Percentiles rank a stretch among this genome's conserved stretches.
These are phyloP conservation scores for Phylloscopus trochilus DNA, from an alignment of 2,113 vertebrate species.

Conservation along the genomic window DNA sequence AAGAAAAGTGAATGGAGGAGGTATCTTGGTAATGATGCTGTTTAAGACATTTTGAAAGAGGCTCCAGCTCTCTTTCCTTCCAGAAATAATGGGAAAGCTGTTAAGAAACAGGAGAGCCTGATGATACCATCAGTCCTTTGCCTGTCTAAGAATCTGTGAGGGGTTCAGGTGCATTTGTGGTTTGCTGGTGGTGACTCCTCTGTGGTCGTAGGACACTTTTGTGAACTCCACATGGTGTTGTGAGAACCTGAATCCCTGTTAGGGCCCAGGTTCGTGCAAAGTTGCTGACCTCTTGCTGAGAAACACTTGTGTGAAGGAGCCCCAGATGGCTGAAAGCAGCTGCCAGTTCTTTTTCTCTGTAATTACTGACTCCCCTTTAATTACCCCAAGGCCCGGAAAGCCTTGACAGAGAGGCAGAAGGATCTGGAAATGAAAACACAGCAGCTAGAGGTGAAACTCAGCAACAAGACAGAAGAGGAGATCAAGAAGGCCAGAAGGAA, in stretches of 20 bases:
- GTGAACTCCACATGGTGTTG: background rate
- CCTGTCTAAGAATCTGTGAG: background rate
- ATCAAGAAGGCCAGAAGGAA: conserved; percentile 97
- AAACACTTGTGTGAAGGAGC: background rate
- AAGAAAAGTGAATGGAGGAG: background rate
- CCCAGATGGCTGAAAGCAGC: background rate
- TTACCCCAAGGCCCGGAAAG: conserved; percentile 84
- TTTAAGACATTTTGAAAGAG: background rate
- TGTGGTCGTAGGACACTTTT: background rate
- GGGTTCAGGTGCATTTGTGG: background rate
- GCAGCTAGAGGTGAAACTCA: conserved; percentile 94
- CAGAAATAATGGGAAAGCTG: background rate
- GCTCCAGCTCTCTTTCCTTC: background rate
- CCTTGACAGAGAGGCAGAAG: conserved; percentile 91
- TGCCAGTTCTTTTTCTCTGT: background rate
- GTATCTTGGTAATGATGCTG: background rate
- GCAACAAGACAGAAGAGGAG: conserved; percentile 94
- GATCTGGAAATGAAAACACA: conserved; percentile 97
- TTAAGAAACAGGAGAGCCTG: background rate
- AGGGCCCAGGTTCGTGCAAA: background rate
- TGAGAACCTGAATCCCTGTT: background rate
- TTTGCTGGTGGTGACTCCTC: background rate
- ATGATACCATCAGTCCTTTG: background rate
- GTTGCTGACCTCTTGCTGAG: background rate
- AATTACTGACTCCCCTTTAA: background rate